A percentile compares a stretch with the other conserved stretches of the same genome.
Conservation (phyloP, 35 echinoderm and acorn worm species). For the Eucidaris tribuloides region DNA sequence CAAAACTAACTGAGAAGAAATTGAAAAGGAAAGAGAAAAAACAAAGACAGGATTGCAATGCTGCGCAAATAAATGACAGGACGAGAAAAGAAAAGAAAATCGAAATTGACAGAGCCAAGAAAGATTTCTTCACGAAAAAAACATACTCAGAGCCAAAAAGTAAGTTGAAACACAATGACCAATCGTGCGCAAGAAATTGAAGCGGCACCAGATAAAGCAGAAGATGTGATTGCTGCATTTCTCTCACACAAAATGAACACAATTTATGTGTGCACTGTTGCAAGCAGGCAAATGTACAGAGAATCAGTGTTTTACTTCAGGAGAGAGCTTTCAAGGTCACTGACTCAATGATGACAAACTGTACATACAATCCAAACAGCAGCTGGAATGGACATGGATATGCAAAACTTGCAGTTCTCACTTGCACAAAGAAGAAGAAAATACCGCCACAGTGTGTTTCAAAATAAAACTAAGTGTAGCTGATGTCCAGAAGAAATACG, state of each 20-base stretch:
- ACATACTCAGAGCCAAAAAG: not conserved
- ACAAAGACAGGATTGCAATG: too few species aligned
- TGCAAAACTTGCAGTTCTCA: conserved; percentile 11
- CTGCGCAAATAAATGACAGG: not conserved
- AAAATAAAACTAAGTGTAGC: not conserved
- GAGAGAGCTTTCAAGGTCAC: not conserved
- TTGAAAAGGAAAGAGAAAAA: too few species aligned
- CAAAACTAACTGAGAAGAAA: too few species aligned
- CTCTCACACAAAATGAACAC: not conserved
- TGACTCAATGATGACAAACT: not conserved
- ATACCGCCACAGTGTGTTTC: not conserved
- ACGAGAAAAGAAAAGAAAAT: not conserved
- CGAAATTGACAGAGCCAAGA: not conserved
- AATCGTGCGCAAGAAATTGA: not conserved
- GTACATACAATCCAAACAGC: not conserved
- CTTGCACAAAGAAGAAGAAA: not conserved
- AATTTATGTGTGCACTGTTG: conserved; percentile 5
- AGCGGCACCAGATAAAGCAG: not conserved
- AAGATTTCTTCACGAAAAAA: not conserved
- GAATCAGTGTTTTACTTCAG: not conserved
- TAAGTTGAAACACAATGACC: not conserved
- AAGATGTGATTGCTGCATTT: not conserved
- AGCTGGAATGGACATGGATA: not conserved
- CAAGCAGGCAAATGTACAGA: conserved; percentile 14
- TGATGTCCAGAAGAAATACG: not conserved